A percentile compares a stretch with the other conserved stretches of the same genome.
phyloP scores from a whole-genome alignment of 2,888 invertebrate genomes.

The Himalopsyche kuldschensis region DNA sequence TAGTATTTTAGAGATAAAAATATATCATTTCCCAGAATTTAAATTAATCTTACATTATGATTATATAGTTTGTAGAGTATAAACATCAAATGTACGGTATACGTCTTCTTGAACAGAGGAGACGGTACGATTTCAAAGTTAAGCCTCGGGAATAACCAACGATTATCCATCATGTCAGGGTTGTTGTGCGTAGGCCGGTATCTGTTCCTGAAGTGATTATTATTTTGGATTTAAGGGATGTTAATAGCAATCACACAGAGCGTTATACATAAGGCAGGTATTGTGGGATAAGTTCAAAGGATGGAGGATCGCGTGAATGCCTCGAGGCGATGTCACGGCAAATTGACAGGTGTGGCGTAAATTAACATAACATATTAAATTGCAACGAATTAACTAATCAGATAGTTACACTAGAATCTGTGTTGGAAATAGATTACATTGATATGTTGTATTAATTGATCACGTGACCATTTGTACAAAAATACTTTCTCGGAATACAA shows the following conservation, averaged over 20 bases:
- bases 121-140: background rate
- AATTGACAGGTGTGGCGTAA: background rate
- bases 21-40: too few relatives aligned
- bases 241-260: background rate
- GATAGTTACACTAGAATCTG: too few relatives aligned
- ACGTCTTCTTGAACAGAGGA: background rate
- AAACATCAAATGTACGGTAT: background rate
- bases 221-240: background rate
- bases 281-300: background rate
- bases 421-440: too few relatives aligned
- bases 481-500: too few relatives aligned
- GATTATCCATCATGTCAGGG: background rate
- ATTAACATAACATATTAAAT: background rate
- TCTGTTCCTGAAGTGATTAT: background rate
- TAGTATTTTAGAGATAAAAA: too few relatives aligned
- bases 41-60: too few relatives aligned
- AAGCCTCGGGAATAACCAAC: background rate
- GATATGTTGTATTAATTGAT: too few relatives aligned
- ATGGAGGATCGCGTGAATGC: background rate
- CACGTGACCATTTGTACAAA: too few relatives aligned
- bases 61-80: too few relatives aligned
- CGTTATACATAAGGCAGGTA: background rate
- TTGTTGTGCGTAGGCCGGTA: background rate
- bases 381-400: background rate
- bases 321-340: background rate